Evolutionary conservation across 2,888 invertebrate genomes (phyloP).

Genomic region (Dione vanillae): DNA sequence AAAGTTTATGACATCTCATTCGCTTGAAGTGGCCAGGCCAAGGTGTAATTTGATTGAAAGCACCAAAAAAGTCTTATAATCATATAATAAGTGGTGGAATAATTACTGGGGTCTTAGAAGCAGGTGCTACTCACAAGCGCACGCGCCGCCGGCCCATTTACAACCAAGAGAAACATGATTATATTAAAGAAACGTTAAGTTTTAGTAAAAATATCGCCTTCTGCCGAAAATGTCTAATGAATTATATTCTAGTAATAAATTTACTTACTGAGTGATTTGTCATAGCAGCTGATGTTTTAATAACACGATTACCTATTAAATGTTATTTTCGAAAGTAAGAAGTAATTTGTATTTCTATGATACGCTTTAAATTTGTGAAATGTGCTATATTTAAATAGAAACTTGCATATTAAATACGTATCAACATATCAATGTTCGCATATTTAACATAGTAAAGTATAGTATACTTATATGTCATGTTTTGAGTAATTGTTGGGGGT

Average conservation of each 20-base stretch:
- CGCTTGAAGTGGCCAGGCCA: slow-evolving; percentile 72
- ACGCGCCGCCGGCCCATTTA: slow-evolving; percentile 61
- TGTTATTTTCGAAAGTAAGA: slow-evolving; percentile 10
- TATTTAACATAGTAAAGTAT: not conserved
- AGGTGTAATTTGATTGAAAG: slow-evolving; percentile 85
- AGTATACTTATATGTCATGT: not conserved
- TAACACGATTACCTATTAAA: not conserved
- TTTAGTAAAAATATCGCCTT: slow-evolving; percentile 44
- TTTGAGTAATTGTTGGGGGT: not conserved
- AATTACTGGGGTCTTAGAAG: slow-evolving; percentile 79
- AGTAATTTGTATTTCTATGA: not conserved
- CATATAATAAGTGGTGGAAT: slow-evolving; percentile 83
- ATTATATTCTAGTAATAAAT: slow-evolving; percentile 36
- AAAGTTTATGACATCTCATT: slow-evolving; percentile 83
- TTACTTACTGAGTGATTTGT: slow-evolving; percentile 29
- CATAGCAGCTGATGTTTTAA: slow-evolving; percentile 35
- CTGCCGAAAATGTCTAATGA: slow-evolving; percentile 32
- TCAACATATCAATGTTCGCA: not conserved
- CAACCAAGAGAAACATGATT: slow-evolving; percentile 59
- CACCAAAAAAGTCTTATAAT: slow-evolving; percentile 84
- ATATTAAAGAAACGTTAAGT: slow-evolving; percentile 55
- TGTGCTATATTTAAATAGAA: not conserved
- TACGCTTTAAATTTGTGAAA: slow-evolving; percentile 1
- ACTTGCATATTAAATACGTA: not conserved
- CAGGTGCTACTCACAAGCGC: slow-evolving; percentile 70